Evolutionary conservation across 2,888 invertebrate genomes (phyloP), one percentile per base, ranked within the genome.

Genomic region (Drosophila maculinotata): DNA sequence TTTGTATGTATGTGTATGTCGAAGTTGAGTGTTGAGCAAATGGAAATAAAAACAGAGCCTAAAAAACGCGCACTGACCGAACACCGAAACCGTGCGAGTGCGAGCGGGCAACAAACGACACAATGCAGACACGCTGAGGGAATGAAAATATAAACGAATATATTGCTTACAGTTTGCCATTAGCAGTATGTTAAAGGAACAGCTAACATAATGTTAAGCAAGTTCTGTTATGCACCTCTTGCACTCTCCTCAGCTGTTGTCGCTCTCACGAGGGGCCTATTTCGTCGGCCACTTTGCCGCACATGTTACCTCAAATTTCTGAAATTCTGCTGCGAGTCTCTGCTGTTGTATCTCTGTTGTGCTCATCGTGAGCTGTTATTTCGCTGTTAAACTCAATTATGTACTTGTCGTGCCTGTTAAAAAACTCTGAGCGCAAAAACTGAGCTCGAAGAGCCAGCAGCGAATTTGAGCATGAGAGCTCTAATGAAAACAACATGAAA

Each of bases 21-120:
- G 51, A 74, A 70, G 74, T 70, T 68, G 62, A 69, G 75, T 75
- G 69, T 72, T 76, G 51, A 72, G 76, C 62, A 76, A 72, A 72
- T 60, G 59, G 65, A 70, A 76, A n/a, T n/a, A n/a, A 70, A 70
- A 72, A 75, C 70, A 70, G 72, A 72, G 72, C 76, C 72, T 76
- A 70, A 76, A 74, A 75, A 72, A 69, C 72, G 72, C 72, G 72
- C 72, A 72, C 76, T 59, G 70, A 72, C 59, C 72, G 48, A 69
- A 75, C 47, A 75, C 47, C 58, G 54, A 52, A 69, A 38, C 38
- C 38, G n/a, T 20, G n/a, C 38, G n/a, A 20, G 69, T 45, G 8
- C 69, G 38, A 69, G 76, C 70, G 64, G 39, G 38, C 28, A 30
- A 72, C 76, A 76, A 69, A 35, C 64, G 51, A 64, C 76, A 44